Evolutionary conservation across 2,113 vertebrate species (phyloP), one percentile per base, ranked within the genome.

Genomic region (Hippocampus barbouri): DNA sequence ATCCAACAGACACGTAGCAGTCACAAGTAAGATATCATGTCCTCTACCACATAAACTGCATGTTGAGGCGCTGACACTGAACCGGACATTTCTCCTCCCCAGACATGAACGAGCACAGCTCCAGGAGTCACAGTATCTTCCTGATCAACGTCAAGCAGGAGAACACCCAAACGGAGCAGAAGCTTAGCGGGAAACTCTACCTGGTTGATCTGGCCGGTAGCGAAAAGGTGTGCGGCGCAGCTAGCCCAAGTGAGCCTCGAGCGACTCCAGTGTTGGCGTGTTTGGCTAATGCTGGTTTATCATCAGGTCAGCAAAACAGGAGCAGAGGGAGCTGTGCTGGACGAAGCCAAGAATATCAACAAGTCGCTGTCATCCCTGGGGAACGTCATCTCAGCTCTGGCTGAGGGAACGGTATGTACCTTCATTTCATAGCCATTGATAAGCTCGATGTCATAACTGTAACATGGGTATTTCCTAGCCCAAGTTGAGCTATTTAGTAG

Each of bases 61-160:
- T 8, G 6, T 9, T 69, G 68, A 12, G 21, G 18, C 20, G 5
- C 30, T 10, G 49, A 68, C 38, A 21, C 53, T 57, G n/a, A 70
- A 5, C 9, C 1, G 1, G 3, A 0, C 45, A 5, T 74, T 0
- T 0, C 43, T 40, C 59, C 15, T 75, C 73, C 60, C 1, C 0
- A 98, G 96, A 98, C 92, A 98, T 98, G 96, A 98, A 98, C 69
- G 97, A 98, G 83, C 97, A 98, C 93, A 98, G 97, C 91, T 98
- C 97, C 85, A 92, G 97, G 88, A 98, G 97, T 90, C 97, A 98
- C 92, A 98, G 97, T 75, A 98, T 98, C 89, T 98, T 98, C 91
- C 94, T 96, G 84, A 98, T 98, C 73, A 98, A 98, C 38, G 97
- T 98, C 83, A 98, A 98, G 83, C 97, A 98, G 93, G 97, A 98